phyloP scores from a whole-genome alignment of 2,113 vertebrate genomes.

The Trichomycterus rosablanca region DNA sequence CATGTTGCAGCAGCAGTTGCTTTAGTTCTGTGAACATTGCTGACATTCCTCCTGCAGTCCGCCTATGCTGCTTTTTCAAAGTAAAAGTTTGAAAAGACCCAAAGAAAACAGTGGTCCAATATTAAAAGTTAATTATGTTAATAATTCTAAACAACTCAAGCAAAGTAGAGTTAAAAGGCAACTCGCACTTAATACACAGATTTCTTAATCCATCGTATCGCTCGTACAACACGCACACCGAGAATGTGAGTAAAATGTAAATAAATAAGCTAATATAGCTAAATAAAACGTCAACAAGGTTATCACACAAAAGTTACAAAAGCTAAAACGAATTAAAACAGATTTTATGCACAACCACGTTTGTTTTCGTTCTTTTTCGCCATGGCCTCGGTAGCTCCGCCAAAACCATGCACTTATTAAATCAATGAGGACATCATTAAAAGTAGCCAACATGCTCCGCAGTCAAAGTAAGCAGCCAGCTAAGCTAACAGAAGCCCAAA shows the following conservation, averaged over 20 bases:
- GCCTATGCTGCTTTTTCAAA: conserved; percentile 14
- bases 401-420: background rate
- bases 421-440: conserved; percentile 32
- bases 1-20: conserved; percentile 4
- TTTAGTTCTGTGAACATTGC: conserved; percentile 1
- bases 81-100: background rate
- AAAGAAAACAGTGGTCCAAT: background rate
- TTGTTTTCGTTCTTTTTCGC: background rate
- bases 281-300: no score
- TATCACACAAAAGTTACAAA: background rate
- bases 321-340: background rate
- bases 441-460: conserved; percentile 11
- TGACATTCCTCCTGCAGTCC: conserved; percentile 18
- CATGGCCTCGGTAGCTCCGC: background rate
- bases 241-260: no score
- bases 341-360: background rate
- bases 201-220: no score
- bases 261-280: no score
- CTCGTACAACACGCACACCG: no score
- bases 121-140: background rate
- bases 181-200: no score
- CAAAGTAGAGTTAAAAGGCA: no score
- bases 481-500: background rate
- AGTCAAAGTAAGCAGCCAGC: conserved; percentile 30
- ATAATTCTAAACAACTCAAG: no score